Percentiles rank a stretch among this genome's conserved stretches.
Evolutionary conservation across 2,888 invertebrate species (phyloP).

Genomic region (Torymus texanus): DNA sequence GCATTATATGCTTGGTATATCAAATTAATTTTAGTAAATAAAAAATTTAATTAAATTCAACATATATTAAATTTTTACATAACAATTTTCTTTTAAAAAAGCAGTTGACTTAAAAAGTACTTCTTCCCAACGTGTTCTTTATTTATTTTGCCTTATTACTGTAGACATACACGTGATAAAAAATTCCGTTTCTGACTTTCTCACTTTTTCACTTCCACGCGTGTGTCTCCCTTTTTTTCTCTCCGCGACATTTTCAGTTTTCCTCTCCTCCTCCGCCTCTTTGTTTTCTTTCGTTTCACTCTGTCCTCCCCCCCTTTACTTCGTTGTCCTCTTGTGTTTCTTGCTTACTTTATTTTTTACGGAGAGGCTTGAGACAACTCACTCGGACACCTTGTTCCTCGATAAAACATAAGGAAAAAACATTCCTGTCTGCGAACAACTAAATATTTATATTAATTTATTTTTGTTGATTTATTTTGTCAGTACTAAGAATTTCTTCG

Average conservation of each 20-base stretch:
- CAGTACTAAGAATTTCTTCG: too few species aligned
- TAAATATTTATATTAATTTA: too few species aligned
- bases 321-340: constrained; percentile 46
- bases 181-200: constrained; percentile 50
- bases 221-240: constrained; percentile 3
- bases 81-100: too few species aligned
- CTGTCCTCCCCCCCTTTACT: constrained; percentile 11
- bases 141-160: constrained; percentile 32
- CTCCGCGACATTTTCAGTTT: constrained; percentile 30
- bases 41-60: too few species aligned
- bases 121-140: background rate
- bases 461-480: too few species aligned
- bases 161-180: constrained; percentile 19
- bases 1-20: too few species aligned
- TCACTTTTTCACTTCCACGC: constrained; percentile 26
- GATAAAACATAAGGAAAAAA: constrained; percentile 20
- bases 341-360: constrained; percentile 48
- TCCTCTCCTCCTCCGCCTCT: background rate
- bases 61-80: too few species aligned
- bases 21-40: too few species aligned
- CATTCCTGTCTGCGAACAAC: background rate
- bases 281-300: constrained; percentile 45
- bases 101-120: background rate
- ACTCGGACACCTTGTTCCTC: constrained; percentile 38
- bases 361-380: constrained; percentile 55